Percentiles rank a stretch among this genome's conserved stretches.
phyloP scores from a whole-genome alignment of 2,888 invertebrate species.

The Exocentrus adspersus region DNA sequence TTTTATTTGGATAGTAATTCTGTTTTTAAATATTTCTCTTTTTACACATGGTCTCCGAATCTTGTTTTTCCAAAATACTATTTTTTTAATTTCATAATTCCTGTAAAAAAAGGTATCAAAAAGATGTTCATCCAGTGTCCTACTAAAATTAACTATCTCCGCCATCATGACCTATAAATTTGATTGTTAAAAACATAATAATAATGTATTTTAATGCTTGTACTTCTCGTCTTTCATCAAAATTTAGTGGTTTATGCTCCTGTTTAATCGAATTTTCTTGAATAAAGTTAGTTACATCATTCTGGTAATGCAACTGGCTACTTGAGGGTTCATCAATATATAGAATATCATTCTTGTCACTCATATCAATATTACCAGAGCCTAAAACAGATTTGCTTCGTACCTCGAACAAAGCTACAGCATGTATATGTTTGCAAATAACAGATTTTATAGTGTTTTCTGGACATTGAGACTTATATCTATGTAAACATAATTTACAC shows the following conservation, averaged over 20 bases:
- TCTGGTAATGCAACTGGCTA: conserved; percentile 2
- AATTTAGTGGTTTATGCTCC: background rate
- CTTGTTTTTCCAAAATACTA: too few relatives aligned
- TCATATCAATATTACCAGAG: background rate
- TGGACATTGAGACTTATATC: conserved; percentile 25
- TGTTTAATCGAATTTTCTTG: background rate
- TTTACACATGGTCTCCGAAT: too few relatives aligned
- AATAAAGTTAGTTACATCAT: background rate
- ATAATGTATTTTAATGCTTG: too few relatives aligned
- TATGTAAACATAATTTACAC: conserved; percentile 31
- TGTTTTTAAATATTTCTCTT: too few relatives aligned
- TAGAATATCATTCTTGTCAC: background rate
- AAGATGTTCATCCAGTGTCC: too few relatives aligned
- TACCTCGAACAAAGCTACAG: conserved; percentile 30
- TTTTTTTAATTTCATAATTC: too few relatives aligned
- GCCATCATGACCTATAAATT: too few relatives aligned
- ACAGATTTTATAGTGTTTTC: too few relatives aligned
- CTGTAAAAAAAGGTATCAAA: too few relatives aligned
- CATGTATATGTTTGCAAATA: conserved; percentile 29
- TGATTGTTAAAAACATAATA: too few relatives aligned
- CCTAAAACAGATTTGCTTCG: conserved; percentile 32
- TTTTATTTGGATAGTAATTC: too few relatives aligned
- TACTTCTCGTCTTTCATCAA: background rate
- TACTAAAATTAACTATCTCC: too few relatives aligned
- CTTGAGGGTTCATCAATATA: conserved; percentile 4